A percentile compares a stretch with the other conserved stretches of the same genome.
These are phyloP conservation scores for Cordilura impudica DNA, from an alignment of 2,888 invertebrate genomes.

Conservation along the genomic window DNA sequence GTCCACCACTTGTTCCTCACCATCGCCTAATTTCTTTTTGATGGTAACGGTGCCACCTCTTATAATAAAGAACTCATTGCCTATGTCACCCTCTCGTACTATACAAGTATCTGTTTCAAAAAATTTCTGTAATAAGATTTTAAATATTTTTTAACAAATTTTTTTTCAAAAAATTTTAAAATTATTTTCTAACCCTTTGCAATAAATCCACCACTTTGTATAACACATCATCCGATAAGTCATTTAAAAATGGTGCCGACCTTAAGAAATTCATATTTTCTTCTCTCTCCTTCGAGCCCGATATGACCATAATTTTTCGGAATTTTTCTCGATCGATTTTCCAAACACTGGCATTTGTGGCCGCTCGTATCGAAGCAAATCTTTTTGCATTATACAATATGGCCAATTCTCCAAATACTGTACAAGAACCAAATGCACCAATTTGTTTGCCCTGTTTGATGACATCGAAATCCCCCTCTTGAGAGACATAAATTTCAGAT, in stretches of 20 bases:
- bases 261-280: constrained; percentile 91
- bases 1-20: constrained; percentile 83
- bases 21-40: constrained; percentile 82
- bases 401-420: constrained; percentile 94
- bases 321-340: constrained; percentile 91
- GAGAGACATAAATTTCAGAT: constrained; percentile 91
- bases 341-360: constrained; percentile 90
- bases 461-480: constrained; percentile 91
- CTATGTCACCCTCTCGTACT: constrained; percentile 90
- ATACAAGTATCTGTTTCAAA: constrained; percentile 88
- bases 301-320: constrained; percentile 92
- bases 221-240: constrained; percentile 84
- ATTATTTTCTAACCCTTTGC: constrained; percentile 83
- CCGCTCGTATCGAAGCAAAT: constrained; percentile 90
- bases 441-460: constrained; percentile 87
- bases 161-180: background rate
- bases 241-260: constrained; percentile 88
- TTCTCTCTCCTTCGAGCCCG: constrained; percentile 89
- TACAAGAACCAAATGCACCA: constrained; percentile 88
- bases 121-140: constrained; percentile 81
- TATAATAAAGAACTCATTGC: constrained; percentile 94
- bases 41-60: constrained; percentile 89
- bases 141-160: background rate
- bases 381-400: constrained; percentile 95
- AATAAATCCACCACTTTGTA: constrained; percentile 91